Base-by-base conservation (phyloP, 2,113 vertebrate species). In the Callorhinus ursinus region DNA sequence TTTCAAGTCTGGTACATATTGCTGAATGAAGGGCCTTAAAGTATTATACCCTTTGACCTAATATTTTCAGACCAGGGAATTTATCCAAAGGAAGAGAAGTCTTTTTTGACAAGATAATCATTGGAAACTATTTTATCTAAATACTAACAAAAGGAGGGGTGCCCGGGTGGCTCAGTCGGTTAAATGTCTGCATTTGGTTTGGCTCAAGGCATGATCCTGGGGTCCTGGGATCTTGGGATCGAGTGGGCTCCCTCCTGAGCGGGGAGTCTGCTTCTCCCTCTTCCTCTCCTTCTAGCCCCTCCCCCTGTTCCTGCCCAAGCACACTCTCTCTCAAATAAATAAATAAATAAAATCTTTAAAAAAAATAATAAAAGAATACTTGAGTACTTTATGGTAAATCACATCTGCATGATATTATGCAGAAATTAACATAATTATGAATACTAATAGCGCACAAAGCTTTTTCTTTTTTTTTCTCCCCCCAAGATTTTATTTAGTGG, bases 101-200 rank as follows among this genome's bases (percentile, higher is more conserved):
- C 13, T n/a, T 87, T 87, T 71, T 92, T 59, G 59, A 49, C 6
- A 67, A 46, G 26, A 79, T 51, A 80, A 77, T 55, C 57, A 86
- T 80, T 72, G 28, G 72, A 80, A 85, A 55, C 61, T 79, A 39
- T 61, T 84, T 93, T 80, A 55, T 93, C n/a, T 87, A 80, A 96
- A 72, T 90, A 33, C 42, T 80, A 80, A 90, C 22, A 31, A 22
- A 69, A 33, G 14, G 21, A 59, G 57, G 26, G 61, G 4, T 28
- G 26, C 26, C 26, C 13, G 11, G 12, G 26, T 63, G 61, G 26
- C 26, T 63, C 61, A 63, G 24, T 63, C 4, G 59, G 61, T 63
- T 63, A 63, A 63, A 26, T 19, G 18, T 18, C 55, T 57, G 51
- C 51, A 13, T 51, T 51, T 14, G 14, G 51, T 46, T 46, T 46